Percentiles rank a stretch among this genome's conserved stretches.
These are phyloP conservation scores for Drosophila eugracilis DNA, from an alignment of 1,140 invertebrate genomes.

Conservation along the genomic window DNA sequence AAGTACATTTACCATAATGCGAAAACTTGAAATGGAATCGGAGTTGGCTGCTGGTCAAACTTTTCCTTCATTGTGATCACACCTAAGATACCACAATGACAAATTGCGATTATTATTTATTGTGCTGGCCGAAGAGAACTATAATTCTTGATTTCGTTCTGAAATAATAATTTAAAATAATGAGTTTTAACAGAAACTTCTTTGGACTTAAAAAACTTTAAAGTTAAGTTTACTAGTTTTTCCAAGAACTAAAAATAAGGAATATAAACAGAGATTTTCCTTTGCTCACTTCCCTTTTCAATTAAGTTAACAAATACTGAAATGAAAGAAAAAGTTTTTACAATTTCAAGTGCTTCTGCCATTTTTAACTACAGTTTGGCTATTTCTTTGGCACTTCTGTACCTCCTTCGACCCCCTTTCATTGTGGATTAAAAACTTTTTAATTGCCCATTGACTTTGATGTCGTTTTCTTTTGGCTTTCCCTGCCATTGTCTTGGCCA, in stretches of 20 bases:
- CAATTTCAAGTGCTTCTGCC: constrained; percentile 28
- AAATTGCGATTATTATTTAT: constrained; percentile 5
- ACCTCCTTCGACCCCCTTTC: neutral
- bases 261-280: no score
- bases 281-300: neutral
- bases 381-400: neutral
- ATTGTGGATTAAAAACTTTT: constrained; percentile 61
- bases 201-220: no score
- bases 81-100: constrained; percentile 6
- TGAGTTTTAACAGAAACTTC: no score
- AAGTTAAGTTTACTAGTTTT: no score
- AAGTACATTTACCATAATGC: constrained; percentile 6
- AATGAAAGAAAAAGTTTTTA: constrained; percentile 20
- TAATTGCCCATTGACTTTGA: constrained; percentile 65
- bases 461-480: constrained; percentile 40
- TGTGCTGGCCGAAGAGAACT: neutral
- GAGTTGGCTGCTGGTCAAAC: constrained; percentile 1
- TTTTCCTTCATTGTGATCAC: constrained; percentile 6
- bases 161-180: neutral
- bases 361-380: constrained; percentile 24
- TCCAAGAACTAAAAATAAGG: no score
- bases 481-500: constrained; percentile 35
- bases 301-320: constrained; percentile 29
- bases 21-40: constrained; percentile 1
- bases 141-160: neutral